Base-by-base conservation (phyloP, 1,140 invertebrate species). In the Drosophila grimshawi region DNA sequence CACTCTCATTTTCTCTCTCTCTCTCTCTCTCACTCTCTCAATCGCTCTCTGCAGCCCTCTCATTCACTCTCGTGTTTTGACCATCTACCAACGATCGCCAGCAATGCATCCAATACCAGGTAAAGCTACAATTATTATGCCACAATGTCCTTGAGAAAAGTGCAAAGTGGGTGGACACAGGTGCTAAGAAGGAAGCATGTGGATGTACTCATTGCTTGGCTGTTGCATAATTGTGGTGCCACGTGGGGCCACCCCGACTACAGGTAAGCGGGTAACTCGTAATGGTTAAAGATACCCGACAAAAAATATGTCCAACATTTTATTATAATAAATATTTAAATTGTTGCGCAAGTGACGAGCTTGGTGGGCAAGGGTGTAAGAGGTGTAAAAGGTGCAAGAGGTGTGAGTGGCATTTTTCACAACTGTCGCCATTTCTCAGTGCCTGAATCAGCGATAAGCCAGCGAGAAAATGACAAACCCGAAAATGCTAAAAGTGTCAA, bases 361-460 rank as follows among this genome's bases (percentile, higher is more conserved):
- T 1, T 29, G 5, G 6, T 5, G 11, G 19, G 0, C 19, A 3
- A n/a, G 51, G 43, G 27, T 5, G 0, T 4, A 7, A 7, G 35
- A 1, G 8, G 39, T 3, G 39, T 41, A 19, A 19, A 1, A 19
- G 19, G 19, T 19, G 19, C 19, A 19, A 19, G 19, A 19, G 19
- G 19, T 19, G 19, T 19, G 19, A 19, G 19, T 19, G 19, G 37
- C 70, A 67, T 56, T 66, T 60, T 61, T 27, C 56, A 60, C 46
- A 56, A 29, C 55, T 64, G 70, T 61, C 55, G 71, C 32, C 55
- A 27, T 60, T 39, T 30, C 32, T 60, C 19, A 19, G 19, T 65
- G 60, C 65, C 56, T 70, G 61, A 69, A 71, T 78, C 76, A 70
- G 72, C 76, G 76, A 78, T 78, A 78, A 76, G 76, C 72, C 65